Evolutionary conservation across 2,797 vertebrate species (phyloP).

Genomic region (Stomatorhinus walkeri): DNA sequence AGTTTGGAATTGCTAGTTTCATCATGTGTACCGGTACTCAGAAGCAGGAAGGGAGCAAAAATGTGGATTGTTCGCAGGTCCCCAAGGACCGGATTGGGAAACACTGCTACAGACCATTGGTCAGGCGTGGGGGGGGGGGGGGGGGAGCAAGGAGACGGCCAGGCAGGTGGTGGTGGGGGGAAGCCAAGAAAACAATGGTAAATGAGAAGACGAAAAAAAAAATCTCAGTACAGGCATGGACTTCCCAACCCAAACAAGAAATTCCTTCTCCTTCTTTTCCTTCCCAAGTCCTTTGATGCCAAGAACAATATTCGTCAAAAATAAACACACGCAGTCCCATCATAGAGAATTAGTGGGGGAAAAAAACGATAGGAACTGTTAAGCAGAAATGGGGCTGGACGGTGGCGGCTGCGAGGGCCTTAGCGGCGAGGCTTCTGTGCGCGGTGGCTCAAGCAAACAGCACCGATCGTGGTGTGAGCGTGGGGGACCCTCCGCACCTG

Average conservation of each 20-base stretch:
- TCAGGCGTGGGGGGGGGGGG: neutral
- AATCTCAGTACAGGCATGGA: neutral
- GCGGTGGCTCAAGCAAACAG: neutral
- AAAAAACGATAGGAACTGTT: neutral
- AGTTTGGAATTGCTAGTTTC: neutral
- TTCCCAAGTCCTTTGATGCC: slow-evolving; percentile 21
- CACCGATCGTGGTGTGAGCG: neutral
- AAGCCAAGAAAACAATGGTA: slow-evolving; percentile 10
- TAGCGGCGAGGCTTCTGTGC: neutral
- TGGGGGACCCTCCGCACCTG: neutral
- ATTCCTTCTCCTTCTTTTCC: slow-evolving; percentile 33
- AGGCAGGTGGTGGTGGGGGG: neutral
- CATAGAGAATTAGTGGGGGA: neutral
- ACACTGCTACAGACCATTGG: neutral
- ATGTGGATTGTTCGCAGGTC: neutral
- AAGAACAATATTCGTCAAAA: slow-evolving; percentile 19
- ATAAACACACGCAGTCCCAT: neutral
- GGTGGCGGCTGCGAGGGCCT: neutral
- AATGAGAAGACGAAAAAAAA: neutral
- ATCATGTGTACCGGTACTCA: neutral
- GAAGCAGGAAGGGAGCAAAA: neutral
- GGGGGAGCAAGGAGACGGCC: neutral
- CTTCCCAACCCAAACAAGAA: slow-evolving; percentile 33
- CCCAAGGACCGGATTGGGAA: neutral
- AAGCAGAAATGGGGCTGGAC: neutral